A percentile compares a stretch with the other conserved stretches of the same genome.
Conservation (phyloP, 1,140 invertebrate species). For the Brachionus koreanus region DNA sequence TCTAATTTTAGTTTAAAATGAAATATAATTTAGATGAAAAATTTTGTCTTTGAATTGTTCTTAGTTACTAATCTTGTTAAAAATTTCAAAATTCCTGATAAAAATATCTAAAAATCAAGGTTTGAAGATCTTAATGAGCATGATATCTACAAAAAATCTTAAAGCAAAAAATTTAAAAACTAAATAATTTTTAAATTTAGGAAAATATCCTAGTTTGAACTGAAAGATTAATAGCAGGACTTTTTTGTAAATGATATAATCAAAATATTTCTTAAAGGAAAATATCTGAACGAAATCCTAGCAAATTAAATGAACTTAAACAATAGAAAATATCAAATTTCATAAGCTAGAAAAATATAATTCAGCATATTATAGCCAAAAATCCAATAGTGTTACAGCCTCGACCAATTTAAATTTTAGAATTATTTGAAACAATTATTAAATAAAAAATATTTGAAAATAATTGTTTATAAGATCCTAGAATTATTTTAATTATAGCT, state of each 20-base stretch:
- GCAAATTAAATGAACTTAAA: neutral
- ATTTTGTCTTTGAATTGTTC: too few relatives aligned
- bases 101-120: neutral
- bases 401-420: neutral
- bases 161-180: too few relatives aligned
- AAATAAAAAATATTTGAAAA: neutral
- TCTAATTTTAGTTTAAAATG: too few relatives aligned
- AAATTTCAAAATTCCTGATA: neutral
- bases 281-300: neutral
- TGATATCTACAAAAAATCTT: too few relatives aligned
- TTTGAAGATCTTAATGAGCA: too few relatives aligned
- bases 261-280: neutral
- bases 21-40: too few relatives aligned
- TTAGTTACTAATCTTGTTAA: neutral
- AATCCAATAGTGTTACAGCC: neutral
- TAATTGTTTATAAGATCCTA: neutral
- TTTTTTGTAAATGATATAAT: neutral
- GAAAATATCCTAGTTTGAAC: neutral
- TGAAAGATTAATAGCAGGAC: neutral
- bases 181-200: too few relatives aligned
- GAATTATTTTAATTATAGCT: constrained; percentile 30
- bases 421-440: neutral
- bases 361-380: neutral
- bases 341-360: neutral
- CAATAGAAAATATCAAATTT: neutral